Evolutionary conservation across 1,140 invertebrate genomes (phyloP), one percentile per base, ranked within the genome.

Genomic region (Philaenus spumarius): DNA sequence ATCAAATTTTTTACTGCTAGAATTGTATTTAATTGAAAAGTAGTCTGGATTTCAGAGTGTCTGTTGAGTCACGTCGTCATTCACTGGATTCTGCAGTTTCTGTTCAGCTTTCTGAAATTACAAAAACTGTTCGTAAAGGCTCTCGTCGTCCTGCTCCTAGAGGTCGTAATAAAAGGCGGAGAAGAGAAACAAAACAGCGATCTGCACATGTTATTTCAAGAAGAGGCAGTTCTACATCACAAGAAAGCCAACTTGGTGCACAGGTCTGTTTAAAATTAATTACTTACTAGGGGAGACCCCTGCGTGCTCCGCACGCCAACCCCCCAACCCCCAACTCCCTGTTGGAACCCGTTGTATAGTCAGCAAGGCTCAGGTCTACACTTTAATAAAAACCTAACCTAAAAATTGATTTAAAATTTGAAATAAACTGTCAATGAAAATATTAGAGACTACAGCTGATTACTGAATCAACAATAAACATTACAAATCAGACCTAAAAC

Each of bases 11-110:
- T n/a, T 19, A n/a, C n/a, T n/a, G n/a, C n/a, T 7, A 48, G 14
- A 48, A 24, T 51, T 51, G 19, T 34, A 5, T 4, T 42, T 42
- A 15, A 15, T 42, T n/a, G n/a, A 15, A 15, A 42, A 42, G 5
- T 9, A 30, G 26, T 30, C 9, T 30, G 26, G 26, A 30, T 30
- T 83, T 86, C 59, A 85, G 87, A 65, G 84, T 90, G 0, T 90
- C 87, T 0, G 86, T 91, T 2, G 88, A 90, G 69, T 90, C 87
- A 0, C 76, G 89, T 20, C 76, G 88, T 37, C 89, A 92, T 69
- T 92, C 89, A 0, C 77, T 90, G 4, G 90, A 93, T 68, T 92
- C 89, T 40, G 87, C 91, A 66, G 78, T 89, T 23, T 91, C 89
- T 0, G 83, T 93, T 1, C 85, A 90, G 73, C 85, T 88, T 45